Evolutionary conservation across 1,140 invertebrate species (phyloP), one percentile per base, ranked within the genome.

Genomic region (Daktulosphaira vitifoliae): DNA sequence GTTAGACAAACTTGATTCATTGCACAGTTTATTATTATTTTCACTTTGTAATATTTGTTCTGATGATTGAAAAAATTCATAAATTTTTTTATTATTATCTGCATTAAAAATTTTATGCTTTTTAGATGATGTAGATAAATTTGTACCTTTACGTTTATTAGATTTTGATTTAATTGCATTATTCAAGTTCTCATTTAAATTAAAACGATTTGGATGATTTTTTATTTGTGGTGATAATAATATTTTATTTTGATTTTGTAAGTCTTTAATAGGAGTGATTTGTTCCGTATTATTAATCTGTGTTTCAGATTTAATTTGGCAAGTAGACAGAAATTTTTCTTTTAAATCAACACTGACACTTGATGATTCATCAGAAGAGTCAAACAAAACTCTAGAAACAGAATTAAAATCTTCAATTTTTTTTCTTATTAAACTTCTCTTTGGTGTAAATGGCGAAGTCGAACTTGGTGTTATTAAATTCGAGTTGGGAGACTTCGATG

Each of bases 371-470:
- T 48, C 26, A 8, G 42, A 33, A 33, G 29, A 25, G 20, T 62
- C 42, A 62, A 62, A 62, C 2, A 62, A 62, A 29, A 25, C 15
- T 6, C 42, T 11, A 1, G 56, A 62, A 7, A 62, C 56, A 25
- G 53, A 56, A 26, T 56, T 16, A n/a, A 16, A 16, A 13, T 9
- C 37, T 46, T 11, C n/a, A 33, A 7, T 15, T 48, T 33, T 62
- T 11, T 4, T 33, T 16, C 29, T 48, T 2, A 62, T 33, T 22
- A 1, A 18, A 33, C 56, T 62, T 62, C 25, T 62, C 46, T 62
- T 62, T 6, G 56, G 56, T 1, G 56, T 62, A 22, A 62, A 62
- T 48, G 56, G 56, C 20, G 56, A 62, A 29, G 23, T 18, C 26
- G 56, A 62, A 48, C 23, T 59, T 9, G 39, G 44, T 16, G 37